Evolutionary conservation across 2,797 vertebrate species (phyloP).

Genomic region (Astyanax mexicanus): DNA sequence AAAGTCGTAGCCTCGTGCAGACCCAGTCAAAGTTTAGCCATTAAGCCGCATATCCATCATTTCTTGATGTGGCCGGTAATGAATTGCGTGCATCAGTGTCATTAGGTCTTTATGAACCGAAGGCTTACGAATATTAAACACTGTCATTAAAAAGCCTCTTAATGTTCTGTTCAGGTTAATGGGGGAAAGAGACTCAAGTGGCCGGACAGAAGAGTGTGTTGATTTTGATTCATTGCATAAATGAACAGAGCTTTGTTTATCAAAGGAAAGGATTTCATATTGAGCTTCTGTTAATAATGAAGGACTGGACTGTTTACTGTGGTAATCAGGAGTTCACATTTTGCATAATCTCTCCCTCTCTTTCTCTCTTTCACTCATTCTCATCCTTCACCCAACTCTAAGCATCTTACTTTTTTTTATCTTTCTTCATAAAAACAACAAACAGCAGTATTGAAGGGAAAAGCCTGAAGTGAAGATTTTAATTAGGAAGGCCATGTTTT

Average conservation of each 20-base stretch:
- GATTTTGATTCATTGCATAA: slow-evolving; percentile 61
- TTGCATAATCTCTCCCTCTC: neutral
- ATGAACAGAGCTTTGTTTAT: slow-evolving; percentile 28
- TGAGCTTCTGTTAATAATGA: slow-evolving; percentile 16
- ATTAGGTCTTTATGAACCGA: slow-evolving; percentile 72
- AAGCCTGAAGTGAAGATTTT: too few relatives aligned
- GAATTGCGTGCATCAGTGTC: slow-evolving; percentile 70
- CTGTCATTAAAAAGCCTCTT: slow-evolving; percentile 62
- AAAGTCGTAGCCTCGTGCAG: slow-evolving; percentile 60
- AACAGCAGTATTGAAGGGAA: too few relatives aligned
- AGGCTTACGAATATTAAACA: slow-evolving; percentile 63
- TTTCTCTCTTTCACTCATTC: neutral
- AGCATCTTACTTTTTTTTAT: too few relatives aligned
- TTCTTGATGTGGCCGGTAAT: slow-evolving; percentile 69
- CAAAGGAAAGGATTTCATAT: slow-evolving; percentile 12
- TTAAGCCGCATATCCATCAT: slow-evolving; percentile 75
- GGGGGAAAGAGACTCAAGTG: slow-evolving; percentile 58
- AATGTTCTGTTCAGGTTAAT: slow-evolving; percentile 71
- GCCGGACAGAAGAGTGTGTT: slow-evolving; percentile 58
- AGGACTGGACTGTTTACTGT: slow-evolving; percentile 4
- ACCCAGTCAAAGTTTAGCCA: slow-evolving; percentile 69
- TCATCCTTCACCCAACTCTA: neutral
- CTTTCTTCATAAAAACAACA: too few relatives aligned
- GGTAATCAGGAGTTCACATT: slow-evolving; percentile 19
- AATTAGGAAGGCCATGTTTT: too few relatives aligned